These are phyloP conservation scores for Adelosebastes latens DNA, from an alignment of 2,797 vertebrate genomes.

Conservation along the genomic window DNA sequence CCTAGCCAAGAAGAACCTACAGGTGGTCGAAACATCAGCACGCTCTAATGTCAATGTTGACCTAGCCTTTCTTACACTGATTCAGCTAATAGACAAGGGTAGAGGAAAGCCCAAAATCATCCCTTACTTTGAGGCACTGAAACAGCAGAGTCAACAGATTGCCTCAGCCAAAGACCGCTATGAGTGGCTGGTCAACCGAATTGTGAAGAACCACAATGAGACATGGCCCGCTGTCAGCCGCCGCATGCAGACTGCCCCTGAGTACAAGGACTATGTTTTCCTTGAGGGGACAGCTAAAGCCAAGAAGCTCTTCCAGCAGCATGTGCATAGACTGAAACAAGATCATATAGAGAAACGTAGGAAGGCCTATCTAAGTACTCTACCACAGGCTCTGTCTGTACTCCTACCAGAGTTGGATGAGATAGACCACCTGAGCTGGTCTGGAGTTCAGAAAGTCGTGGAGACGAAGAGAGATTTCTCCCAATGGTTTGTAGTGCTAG, in stretches of 20 bases:
- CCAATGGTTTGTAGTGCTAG: slow-evolving; percentile 94
- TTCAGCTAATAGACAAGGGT: slow-evolving; percentile 93
- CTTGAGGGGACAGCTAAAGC: slow-evolving; percentile 95
- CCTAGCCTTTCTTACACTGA: slow-evolving; percentile 92
- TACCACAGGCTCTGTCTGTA: slow-evolving; percentile 90
- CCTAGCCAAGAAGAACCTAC: slow-evolving; percentile 95
- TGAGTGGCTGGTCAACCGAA: slow-evolving; percentile 92
- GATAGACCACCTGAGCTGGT: slow-evolving; percentile 92
- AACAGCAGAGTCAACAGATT: slow-evolving; percentile 98
- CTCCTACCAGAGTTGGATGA: slow-evolving; percentile 91
- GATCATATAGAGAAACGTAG: slow-evolving; percentile 94
- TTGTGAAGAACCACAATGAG: slow-evolving; percentile 94
- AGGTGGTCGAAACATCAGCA: slow-evolving; percentile 97
- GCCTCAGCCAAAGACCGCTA: slow-evolving; percentile 96
- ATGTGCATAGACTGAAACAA: slow-evolving; percentile 93
- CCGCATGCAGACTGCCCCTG: slow-evolving; percentile 88
- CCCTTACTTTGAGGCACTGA: slow-evolving; percentile 96
- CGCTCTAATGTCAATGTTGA: slow-evolving; percentile 98
- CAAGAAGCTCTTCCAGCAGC: slow-evolving; percentile 95
- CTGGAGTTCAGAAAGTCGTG: slow-evolving; percentile 90
- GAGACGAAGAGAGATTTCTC: slow-evolving; percentile 93
- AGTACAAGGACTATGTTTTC: slow-evolving; percentile 96
- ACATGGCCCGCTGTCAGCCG: slow-evolving; percentile 85
- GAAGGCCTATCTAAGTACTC: slow-evolving; percentile 85
- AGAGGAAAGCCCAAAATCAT: slow-evolving; percentile 96